Evolutionary conservation across 2,797 vertebrate genomes (phyloP).

Genomic region (Danio choprae): DNA sequence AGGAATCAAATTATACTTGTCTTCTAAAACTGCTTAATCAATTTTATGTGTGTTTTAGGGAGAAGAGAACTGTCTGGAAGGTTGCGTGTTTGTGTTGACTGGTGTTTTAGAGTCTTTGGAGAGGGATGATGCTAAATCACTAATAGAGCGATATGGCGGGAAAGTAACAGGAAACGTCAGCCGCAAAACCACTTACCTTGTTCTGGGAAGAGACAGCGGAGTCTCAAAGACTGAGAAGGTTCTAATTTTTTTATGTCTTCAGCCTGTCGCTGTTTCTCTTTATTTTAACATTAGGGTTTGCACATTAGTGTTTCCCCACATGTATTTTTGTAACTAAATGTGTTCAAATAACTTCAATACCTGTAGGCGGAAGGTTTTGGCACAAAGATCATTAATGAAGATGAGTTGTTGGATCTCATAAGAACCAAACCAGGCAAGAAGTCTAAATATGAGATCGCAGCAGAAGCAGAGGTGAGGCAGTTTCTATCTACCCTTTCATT

Average conservation of each 20-base stretch:
- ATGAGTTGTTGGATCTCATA: constrained; percentile 90
- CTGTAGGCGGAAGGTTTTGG: constrained; percentile 88
- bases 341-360: not conserved
- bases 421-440: constrained; percentile 93
- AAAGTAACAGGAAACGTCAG: constrained; percentile 96
- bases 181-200: constrained; percentile 93
- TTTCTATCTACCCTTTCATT: not conserved
- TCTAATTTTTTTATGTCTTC: not conserved
- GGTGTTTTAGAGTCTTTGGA: constrained; percentile 96
- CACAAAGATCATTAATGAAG: constrained; percentile 92
- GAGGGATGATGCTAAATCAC: constrained; percentile 89
- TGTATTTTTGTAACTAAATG: not conserved
- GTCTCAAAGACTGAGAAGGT: constrained; percentile 94
- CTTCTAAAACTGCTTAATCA: not conserved
- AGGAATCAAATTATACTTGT: not conserved
- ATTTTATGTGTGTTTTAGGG: constrained; percentile 77
- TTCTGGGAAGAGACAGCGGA: constrained; percentile 92
- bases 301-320: not conserved
- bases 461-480: constrained; percentile 85
- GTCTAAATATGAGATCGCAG: constrained; percentile 92
- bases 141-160: constrained; percentile 94
- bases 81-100: constrained; percentile 93
- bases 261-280: not conserved
- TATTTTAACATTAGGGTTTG: not conserved
- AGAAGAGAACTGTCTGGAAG: constrained; percentile 96